A percentile compares a stretch with the other conserved stretches of the same genome.
phyloP scores from a whole-genome alignment of 2,888 invertebrate species.

The Eupithecia abbreviata region DNA sequence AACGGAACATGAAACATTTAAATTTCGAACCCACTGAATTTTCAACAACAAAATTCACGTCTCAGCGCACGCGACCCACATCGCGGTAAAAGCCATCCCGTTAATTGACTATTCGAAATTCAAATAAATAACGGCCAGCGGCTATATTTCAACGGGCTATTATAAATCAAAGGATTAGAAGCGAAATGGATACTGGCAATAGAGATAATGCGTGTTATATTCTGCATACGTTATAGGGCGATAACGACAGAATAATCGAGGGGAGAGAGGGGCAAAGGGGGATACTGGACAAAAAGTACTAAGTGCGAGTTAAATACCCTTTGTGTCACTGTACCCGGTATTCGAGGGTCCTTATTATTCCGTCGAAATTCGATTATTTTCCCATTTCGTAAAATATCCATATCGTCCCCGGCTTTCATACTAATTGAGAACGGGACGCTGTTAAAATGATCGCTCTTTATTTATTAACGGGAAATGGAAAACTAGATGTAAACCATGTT shows the following conservation, averaged over 20 bases:
- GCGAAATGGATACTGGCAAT: conserved; percentile 79
- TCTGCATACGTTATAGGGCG: conserved; percentile 81
- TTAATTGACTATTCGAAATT: conserved; percentile 82
- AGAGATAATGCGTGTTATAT: conserved; percentile 79
- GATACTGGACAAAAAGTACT: conserved; percentile 77
- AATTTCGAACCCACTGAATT: conserved; percentile 48
- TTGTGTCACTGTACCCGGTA: conserved; percentile 73
- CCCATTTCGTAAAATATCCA: conserved; percentile 83
- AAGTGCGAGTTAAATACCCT: conserved; percentile 84
- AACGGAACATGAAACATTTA: conserved; percentile 3
- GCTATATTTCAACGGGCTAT: conserved; percentile 75
- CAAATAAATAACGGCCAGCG: conserved; percentile 78
- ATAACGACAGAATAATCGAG: conserved; percentile 80
- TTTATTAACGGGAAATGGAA: conserved; percentile 56
- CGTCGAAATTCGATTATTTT: conserved; percentile 83
- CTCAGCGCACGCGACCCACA: conserved; percentile 62
- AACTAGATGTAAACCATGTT: background rate
- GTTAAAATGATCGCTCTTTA: conserved; percentile 66
- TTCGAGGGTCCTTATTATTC: conserved; percentile 82
- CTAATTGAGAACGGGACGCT: conserved; percentile 79
- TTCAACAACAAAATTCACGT: conserved; percentile 51
- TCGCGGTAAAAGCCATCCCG: conserved; percentile 74
- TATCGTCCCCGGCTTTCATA: conserved; percentile 80
- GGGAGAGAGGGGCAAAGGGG: conserved; percentile 54
- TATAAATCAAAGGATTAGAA: conserved; percentile 83